Base-by-base conservation (phyloP, 2,113 vertebrate genomes). In the Xiphophorus maculatus region DNA sequence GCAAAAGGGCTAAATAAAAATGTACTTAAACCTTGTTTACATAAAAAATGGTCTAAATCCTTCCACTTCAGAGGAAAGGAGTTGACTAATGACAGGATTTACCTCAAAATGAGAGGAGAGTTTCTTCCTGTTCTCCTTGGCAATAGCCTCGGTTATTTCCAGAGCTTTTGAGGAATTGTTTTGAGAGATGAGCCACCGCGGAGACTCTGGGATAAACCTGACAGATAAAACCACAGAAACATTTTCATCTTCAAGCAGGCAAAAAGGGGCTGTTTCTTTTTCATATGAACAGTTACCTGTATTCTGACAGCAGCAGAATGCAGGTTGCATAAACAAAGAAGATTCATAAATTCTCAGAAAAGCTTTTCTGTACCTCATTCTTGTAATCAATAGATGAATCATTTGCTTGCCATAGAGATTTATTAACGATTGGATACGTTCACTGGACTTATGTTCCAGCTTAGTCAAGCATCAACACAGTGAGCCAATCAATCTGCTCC, bases 191-290 rank as follows among this genome's bases (percentile, higher is more conserved):
- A 99, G 95, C 97, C 97, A 99, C 25, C 97, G 94, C 1, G 97
- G 97, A 81, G 97, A 99, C 74, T 99, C 97, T 0, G 97, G 96
- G 74, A 99, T 93, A 30, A 94, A 92, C 97, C 97, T 98, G 84
- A 5, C 0, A 60, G 12, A 74, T 3, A 51, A n/a, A 71, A 29
- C 9, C 19, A 37, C 1, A 3, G 1, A 4, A 51, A 22, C 28
- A 25, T 37, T 35, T 62, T 40, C 12, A 62, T 54, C 1, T 70
- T 35, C 27, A 69, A 9, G 32, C n/a, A 33, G 42, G 66, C 33
- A 1, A n/a, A 37, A 22, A 2, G 19, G 17, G 22, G 51, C 10
- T 25, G 22, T 54, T 54, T 25, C 44, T 17, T 48, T 17, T 17
- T 48, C 13, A 42, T 14, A 42, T 5, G 1, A 48, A 19, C 17